phyloP scores from a whole-genome alignment of 2,888 invertebrate species.

The Ophion ellenae region DNA sequence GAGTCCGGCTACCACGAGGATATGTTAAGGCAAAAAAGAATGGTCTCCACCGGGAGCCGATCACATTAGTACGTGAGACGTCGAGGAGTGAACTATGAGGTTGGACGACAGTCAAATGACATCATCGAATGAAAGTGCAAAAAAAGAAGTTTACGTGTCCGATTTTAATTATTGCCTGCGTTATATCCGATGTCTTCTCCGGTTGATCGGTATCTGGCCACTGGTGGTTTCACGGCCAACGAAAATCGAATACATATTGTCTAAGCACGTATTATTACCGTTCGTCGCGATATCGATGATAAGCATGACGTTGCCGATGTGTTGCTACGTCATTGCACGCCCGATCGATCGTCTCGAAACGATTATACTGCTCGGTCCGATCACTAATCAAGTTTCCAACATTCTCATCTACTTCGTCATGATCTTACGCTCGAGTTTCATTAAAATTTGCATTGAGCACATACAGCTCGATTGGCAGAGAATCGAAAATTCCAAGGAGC shows the following conservation, averaged over 20 bases:
- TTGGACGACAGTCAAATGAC: neutral
- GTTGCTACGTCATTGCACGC: neutral
- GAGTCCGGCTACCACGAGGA: neutral
- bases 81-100: neutral
- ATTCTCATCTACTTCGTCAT: constrained; percentile 9
- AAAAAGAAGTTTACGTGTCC: neutral
- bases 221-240: neutral
- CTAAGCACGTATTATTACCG: neutral
- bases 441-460: constrained; percentile 33
- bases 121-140: neutral
- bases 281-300: constrained; percentile 13
- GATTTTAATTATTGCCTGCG: too few relatives aligned
- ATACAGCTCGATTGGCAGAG: constrained; percentile 43
- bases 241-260: constrained; percentile 8
- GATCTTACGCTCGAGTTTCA: constrained; percentile 12
- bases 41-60: neutral
- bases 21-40: neutral
- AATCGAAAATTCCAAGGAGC: constrained; percentile 31
- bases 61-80: neutral
- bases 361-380: constrained; percentile 31
- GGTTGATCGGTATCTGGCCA: too few relatives aligned
- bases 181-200: too few relatives aligned
- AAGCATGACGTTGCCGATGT: neutral
- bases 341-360: constrained; percentile 3
- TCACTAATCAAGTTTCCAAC: constrained; percentile 12